Conservation (phyloP, 35 echinoderm and acorn worm genomes). For the Chiridota heheva region DNA sequence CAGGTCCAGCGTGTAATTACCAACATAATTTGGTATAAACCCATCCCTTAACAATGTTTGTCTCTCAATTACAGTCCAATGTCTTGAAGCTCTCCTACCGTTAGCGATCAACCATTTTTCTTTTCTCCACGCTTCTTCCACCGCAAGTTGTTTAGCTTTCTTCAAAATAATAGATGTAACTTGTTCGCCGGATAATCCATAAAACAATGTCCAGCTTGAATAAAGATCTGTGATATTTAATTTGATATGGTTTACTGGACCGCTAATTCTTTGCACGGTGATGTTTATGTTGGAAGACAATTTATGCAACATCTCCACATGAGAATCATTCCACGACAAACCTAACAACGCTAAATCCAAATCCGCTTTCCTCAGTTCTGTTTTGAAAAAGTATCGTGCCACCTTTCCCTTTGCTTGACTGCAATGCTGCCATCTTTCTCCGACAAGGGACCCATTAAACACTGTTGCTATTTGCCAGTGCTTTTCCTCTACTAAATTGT, state of each 20-base stretch:
- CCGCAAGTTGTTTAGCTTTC: conserved; percentile 62
- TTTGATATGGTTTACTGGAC: conserved; percentile 31
- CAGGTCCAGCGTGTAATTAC: conserved; percentile 66
- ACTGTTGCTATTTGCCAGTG: conserved; percentile 58
- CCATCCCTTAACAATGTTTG: conserved; percentile 59
- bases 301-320: conserved; percentile 10
- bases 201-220: conserved; percentile 73
- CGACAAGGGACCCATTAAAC: conserved; percentile 68
- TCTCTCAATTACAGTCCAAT: conserved; percentile 74
- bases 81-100: conserved; percentile 58
- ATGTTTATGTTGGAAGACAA: conserved; percentile 29
- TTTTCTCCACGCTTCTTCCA: conserved; percentile 79
- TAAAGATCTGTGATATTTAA: conserved; percentile 48
- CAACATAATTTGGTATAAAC: conserved; percentile 63
- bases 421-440: conserved; percentile 60
- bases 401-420: conserved; percentile 61
- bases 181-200: conserved; percentile 59
- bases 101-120: conserved; percentile 56
- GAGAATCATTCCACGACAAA: conserved; percentile 3
- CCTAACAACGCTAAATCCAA: conserved; percentile 60
- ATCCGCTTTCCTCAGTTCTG: conserved; percentile 31
- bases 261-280: conserved; percentile 28
- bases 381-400: conserved; percentile 74
- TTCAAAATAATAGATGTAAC: conserved; percentile 59
- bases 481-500: conserved; percentile 23